Percentiles rank a stretch among this genome's conserved stretches.
phyloP scores from a whole-genome alignment of 2,888 invertebrate genomes.

The Chrysolina oricalcia region DNA sequence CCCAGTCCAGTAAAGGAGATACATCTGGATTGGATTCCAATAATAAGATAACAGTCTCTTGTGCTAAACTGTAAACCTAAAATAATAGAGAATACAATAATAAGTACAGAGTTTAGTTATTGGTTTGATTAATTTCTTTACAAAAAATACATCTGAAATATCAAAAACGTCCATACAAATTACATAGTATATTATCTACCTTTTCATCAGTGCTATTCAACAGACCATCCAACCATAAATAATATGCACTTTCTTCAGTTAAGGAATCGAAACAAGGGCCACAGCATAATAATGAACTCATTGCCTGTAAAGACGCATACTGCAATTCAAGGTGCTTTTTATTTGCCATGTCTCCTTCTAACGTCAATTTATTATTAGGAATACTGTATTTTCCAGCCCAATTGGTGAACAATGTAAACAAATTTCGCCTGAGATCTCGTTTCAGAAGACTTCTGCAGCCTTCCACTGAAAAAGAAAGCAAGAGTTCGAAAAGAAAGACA shows the following conservation, averaged over 20 bases:
- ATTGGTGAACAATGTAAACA: conserved; percentile 93
- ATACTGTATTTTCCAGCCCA: conserved; percentile 94
- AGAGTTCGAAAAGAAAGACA: background rate
- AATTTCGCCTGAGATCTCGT: conserved; percentile 87
- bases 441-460: conserved; percentile 89
- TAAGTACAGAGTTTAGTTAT: background rate
- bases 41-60: conserved; percentile 94
- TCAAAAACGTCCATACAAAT: background rate
- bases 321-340: conserved; percentile 72
- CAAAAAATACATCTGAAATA: no score
- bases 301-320: conserved; percentile 81
- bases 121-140: no score
- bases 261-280: conserved; percentile 95
- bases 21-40: conserved; percentile 96
- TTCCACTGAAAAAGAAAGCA: conserved; percentile 81
- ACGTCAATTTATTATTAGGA: conserved; percentile 72
- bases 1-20: conserved; percentile 95
- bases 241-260: conserved; percentile 93
- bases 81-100: conserved; percentile 49
- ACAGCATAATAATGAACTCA: conserved; percentile 96
- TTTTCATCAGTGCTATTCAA: conserved; percentile 90
- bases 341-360: conserved; percentile 58
- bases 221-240: conserved; percentile 94
- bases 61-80: conserved; percentile 91
- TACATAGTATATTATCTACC: conserved; percentile 71